Conservation (phyloP, 2,888 invertebrate genomes). For the Ectemnius continuus region DNA sequence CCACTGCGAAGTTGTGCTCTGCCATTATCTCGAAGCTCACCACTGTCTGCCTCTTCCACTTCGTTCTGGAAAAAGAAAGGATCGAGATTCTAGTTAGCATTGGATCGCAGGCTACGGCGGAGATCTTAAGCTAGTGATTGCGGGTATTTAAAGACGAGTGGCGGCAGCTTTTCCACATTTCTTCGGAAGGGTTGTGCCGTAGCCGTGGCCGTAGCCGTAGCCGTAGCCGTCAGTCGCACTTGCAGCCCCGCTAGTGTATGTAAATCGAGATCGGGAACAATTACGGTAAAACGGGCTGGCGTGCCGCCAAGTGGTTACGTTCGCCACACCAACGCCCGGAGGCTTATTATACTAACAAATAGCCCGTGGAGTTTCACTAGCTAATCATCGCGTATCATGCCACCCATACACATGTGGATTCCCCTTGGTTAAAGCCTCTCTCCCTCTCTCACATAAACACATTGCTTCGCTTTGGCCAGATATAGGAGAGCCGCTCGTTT, state of each 20-base stretch:
- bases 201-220: no score
- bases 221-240: no score
- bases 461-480: no score
- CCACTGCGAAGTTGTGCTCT: slow-evolving; percentile 97
- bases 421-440: not conserved
- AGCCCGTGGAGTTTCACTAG: slow-evolving; percentile 74
- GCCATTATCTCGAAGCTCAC: slow-evolving; percentile 97
- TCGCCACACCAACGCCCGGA: slow-evolving; percentile 72
- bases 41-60: slow-evolving; percentile 99
- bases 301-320: slow-evolving; percentile 76
- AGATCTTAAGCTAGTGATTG: slow-evolving; percentile 19
- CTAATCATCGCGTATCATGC: slow-evolving; percentile 78
- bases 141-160: slow-evolving; percentile 9
- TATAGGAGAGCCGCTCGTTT: no score
- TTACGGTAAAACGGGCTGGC: slow-evolving; percentile 77
- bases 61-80: slow-evolving; percentile 86
- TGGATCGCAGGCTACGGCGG: no score
- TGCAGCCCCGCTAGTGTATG: slow-evolving; percentile 63
- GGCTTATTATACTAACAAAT: slow-evolving; percentile 78
- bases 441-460: no score
- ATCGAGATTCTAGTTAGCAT: slow-evolving; percentile 18
- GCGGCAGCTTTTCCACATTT: slow-evolving; percentile 45
- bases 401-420: slow-evolving; percentile 56
- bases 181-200: slow-evolving; percentile 40
- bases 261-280: slow-evolving; percentile 77